These are phyloP conservation scores for Zapornia atra DNA, from an alignment of 2,113 vertebrate genomes.

Conservation along the genomic window DNA sequence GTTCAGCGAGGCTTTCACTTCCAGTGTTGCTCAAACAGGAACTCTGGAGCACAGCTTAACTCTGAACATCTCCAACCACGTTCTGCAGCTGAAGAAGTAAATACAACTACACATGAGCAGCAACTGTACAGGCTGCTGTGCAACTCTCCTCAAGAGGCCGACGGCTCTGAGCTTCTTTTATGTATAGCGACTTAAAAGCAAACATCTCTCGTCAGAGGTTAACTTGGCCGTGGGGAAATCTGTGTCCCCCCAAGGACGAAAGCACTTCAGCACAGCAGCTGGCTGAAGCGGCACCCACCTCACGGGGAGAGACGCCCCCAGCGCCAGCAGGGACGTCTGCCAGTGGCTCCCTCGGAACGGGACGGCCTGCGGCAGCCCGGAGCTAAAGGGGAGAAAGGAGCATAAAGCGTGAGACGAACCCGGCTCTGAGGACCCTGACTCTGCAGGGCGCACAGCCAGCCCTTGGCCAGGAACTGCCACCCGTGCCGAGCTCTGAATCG, in stretches of 20 bases:
- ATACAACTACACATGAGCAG: rapidly evolving
- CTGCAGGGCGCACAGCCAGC: not conserved
- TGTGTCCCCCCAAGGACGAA: not conserved
- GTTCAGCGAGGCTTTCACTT: not conserved
- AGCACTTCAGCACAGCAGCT: rapidly evolving
- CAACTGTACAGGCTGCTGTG: not conserved
- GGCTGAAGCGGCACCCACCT: conserved; percentile 76
- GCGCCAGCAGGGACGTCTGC: conserved; percentile 78
- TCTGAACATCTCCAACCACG: not conserved
- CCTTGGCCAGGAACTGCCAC: not conserved
- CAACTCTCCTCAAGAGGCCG: not conserved
- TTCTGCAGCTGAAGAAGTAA: not conserved
- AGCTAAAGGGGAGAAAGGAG: conserved; percentile 53
- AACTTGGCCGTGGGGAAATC: not conserved
- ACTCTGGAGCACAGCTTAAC: not conserved
- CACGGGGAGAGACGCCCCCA: conserved; percentile 80
- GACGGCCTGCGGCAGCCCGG: conserved; percentile 44
- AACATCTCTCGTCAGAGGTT: not conserved
- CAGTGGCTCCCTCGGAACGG: conserved; percentile 74
- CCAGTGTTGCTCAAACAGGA: not conserved
- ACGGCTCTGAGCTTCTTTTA: not conserved
- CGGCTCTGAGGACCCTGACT: rapidly evolving
- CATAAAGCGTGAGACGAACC: not conserved
- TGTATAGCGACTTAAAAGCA: not conserved
- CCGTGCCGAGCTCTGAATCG: not conserved